Evolutionary conservation across 2,113 vertebrate species (phyloP).

Genomic region (Ictidomys tridecemlineatus): DNA sequence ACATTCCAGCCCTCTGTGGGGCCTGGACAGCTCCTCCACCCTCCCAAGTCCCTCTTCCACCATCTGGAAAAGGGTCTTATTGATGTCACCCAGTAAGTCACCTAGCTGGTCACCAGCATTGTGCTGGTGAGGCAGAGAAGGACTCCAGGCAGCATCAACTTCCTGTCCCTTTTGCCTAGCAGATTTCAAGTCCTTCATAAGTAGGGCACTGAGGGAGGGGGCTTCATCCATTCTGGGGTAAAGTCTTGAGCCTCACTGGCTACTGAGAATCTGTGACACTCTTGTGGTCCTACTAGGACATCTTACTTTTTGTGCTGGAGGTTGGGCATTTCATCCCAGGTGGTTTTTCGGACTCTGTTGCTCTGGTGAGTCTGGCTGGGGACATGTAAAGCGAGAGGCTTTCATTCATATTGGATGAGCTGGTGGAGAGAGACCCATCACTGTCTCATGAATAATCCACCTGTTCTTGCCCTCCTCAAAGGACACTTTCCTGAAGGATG

Average conservation of each 20-base stretch:
- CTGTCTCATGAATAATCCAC: slow-evolving; percentile 85
- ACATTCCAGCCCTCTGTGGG: background rate
- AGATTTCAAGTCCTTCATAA: background rate
- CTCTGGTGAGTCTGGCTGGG: background rate
- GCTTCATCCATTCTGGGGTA: rapidly evolving
- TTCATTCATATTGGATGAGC: slow-evolving; percentile 72
- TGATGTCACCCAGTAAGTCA: rapidly evolving
- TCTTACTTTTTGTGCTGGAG: rapidly evolving
- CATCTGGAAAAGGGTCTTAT: background rate
- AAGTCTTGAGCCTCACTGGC: rapidly evolving
- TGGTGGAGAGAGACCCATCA: slow-evolving; percentile 70
- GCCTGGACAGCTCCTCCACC: background rate
- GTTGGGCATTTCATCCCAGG: background rate
- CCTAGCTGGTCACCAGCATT: background rate
- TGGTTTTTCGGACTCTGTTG: background rate
- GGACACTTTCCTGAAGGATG: slow-evolving; percentile 68
- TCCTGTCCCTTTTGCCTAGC: no score
- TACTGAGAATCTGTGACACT: background rate
- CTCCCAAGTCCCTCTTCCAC: background rate
- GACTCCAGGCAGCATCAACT: rapidly evolving
- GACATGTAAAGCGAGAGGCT: slow-evolving; percentile 50
- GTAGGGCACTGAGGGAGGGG: rapidly evolving
- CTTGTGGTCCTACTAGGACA: background rate
- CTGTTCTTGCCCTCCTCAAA: slow-evolving; percentile 58
- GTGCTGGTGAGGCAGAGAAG: background rate